A percentile compares a stretch with the other conserved stretches of the same genome.
These are phyloP conservation scores for Macheiramphus alcinus DNA, from an alignment of 2,113 vertebrate genomes.

Conservation along the genomic window DNA sequence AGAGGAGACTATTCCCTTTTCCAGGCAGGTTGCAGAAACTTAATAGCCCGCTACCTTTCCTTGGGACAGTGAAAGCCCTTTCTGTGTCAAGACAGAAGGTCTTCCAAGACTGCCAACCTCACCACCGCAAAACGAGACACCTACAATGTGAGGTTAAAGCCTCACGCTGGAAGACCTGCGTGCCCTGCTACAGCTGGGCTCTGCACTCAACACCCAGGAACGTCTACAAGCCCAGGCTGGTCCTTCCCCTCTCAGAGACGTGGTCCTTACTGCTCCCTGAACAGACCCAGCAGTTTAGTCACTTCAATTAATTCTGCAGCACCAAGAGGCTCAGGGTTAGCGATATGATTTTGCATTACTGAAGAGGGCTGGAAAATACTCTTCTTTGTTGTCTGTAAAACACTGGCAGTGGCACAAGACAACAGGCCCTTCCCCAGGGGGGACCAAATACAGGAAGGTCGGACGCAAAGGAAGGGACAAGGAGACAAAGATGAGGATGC, in stretches of 20 bases:
- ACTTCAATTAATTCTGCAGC: neutral
- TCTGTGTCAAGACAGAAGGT: neutral
- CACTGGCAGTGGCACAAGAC: neutral
- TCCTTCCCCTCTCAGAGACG: neutral
- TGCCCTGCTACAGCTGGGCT: neutral
- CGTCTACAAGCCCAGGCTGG: neutral
- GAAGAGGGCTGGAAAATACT: neutral
- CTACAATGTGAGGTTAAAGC: neutral
- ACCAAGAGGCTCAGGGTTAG: neutral
- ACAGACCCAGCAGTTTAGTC: neutral
- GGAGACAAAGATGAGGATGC: neutral
- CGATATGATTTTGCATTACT: neutral
- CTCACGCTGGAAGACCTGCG: neutral
- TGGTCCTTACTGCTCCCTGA: neutral
- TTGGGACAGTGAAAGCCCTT: neutral
- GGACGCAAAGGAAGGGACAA: neutral
- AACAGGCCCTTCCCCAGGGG: neutral
- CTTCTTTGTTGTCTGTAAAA: neutral
- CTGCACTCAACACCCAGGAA: neutral
- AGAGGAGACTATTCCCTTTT: neutral
- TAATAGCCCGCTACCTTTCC: neutral
- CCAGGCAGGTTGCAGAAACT: neutral
- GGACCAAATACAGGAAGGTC: neutral
- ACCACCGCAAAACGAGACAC: neutral
- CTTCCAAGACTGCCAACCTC: neutral